phyloP scores from a whole-genome alignment of 2,797 vertebrate genomes.

The Ctenopoma kingsleyae region DNA sequence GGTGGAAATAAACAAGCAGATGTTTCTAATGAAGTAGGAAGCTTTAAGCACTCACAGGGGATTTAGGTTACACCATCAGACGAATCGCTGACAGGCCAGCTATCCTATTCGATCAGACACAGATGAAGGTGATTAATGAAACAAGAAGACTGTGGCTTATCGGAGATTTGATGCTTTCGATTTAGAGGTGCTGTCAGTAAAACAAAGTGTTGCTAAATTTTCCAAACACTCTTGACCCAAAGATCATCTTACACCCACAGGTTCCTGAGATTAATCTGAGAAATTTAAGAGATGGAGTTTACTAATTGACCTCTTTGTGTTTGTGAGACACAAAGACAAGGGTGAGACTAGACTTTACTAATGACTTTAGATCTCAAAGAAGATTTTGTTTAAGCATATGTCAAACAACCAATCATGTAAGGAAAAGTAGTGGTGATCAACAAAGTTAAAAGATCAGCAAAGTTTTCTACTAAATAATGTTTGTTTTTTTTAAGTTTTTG shows the following conservation, averaged over 20 bases:
- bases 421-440: not conserved
- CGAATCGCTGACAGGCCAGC: slow-evolving; percentile 19
- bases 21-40: slow-evolving; percentile 73
- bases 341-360: slow-evolving; percentile 21
- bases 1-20: slow-evolving; percentile 72
- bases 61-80: slow-evolving; percentile 63
- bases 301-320: slow-evolving; percentile 10
- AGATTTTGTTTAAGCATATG: slow-evolving; percentile 1
- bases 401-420: not conserved
- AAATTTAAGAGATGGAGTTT: slow-evolving; percentile 14
- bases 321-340: slow-evolving; percentile 17
- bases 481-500: not conserved
- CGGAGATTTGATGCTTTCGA: slow-evolving; percentile 26
- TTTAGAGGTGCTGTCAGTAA: not conserved
- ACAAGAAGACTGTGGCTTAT: slow-evolving; percentile 35
- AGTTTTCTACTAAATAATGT: not conserved
- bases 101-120: slow-evolving; percentile 40
- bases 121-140: slow-evolving; percentile 68
- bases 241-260: slow-evolving; percentile 21
- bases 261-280: slow-evolving; percentile 41
- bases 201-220: slow-evolving; percentile 22
- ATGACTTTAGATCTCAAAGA: slow-evolving; percentile 27
- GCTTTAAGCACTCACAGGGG: slow-evolving; percentile 64
- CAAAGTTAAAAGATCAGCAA: slow-evolving; percentile 1
- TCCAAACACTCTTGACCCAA: slow-evolving; percentile 22